Percentiles rank a stretch among this genome's conserved stretches.
These are phyloP conservation scores for Donacobius atricapilla DNA, from an alignment of 2,113 vertebrate genomes.

Conservation along the genomic window DNA sequence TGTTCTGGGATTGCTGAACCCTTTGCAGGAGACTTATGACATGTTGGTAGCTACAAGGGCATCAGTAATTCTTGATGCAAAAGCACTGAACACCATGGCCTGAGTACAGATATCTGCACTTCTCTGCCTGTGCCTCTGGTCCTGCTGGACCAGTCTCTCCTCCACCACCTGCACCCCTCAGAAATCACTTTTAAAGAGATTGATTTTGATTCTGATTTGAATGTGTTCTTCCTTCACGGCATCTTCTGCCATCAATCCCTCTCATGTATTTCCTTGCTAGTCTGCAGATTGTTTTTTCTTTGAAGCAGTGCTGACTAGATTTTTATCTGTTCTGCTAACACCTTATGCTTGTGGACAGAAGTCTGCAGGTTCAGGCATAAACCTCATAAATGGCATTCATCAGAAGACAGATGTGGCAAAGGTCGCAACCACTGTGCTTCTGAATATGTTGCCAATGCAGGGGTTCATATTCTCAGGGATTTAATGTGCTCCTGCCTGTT, in stretches of 20 bases:
- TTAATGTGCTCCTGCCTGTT: background rate
- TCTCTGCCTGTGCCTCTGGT: background rate
- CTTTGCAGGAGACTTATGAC: background rate
- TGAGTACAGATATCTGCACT: background rate
- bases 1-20: background rate
- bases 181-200: background rate
- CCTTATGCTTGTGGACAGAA: background rate
- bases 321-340: background rate
- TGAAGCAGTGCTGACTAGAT: background rate
- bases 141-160: background rate
- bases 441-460: fast-evolving
- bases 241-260: background rate
- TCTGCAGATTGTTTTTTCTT: background rate
- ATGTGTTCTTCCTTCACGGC: background rate
- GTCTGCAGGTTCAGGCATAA: background rate
- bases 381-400: background rate
- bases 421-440: background rate
- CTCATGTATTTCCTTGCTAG: background rate
- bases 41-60: background rate
- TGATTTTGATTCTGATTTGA: background rate
- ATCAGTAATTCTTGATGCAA: background rate
- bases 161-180: background rate
- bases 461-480: background rate
- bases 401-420: background rate
- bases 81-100: background rate